phyloP scores from a whole-genome alignment of 2,113 vertebrate genomes.

The Misgurnus mizolepis region DNA sequence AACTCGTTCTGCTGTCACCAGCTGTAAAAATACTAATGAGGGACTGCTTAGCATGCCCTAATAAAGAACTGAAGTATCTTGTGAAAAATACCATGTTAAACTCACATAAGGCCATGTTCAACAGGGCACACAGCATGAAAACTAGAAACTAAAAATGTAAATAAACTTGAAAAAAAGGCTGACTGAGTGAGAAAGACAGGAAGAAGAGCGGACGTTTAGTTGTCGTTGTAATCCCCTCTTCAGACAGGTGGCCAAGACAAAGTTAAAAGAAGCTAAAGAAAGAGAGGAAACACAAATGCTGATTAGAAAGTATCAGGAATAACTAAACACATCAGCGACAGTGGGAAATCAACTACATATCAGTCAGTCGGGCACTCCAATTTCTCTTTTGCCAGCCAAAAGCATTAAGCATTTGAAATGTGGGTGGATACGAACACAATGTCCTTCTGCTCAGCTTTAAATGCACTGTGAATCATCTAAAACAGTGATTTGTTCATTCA shows the following conservation, averaged over 20 bases:
- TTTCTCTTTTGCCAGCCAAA: slow-evolving; percentile 27
- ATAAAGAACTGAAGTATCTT: slow-evolving; percentile 39
- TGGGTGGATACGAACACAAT: slow-evolving; percentile 15
- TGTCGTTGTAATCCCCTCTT: slow-evolving; percentile 93
- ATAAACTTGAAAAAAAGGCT: slow-evolving; percentile 54
- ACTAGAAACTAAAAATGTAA: slow-evolving; percentile 23
- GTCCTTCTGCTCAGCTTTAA: slow-evolving; percentile 4
- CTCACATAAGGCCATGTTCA: slow-evolving; percentile 71
- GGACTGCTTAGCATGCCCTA: slow-evolving; percentile 57
- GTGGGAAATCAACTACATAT: slow-evolving; percentile 12
- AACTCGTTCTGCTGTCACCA: slow-evolving; percentile 51
- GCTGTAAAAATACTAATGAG: slow-evolving; percentile 62
- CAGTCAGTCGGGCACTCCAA: background rate
- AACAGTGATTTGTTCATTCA: background rate
- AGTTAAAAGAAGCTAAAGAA: slow-evolving; percentile 97
- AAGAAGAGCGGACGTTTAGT: slow-evolving; percentile 80
- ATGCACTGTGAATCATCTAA: background rate
- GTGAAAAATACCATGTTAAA: slow-evolving; percentile 72
- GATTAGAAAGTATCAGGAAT: slow-evolving; percentile 67
- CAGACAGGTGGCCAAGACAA: slow-evolving; percentile 87
- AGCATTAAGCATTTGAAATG: slow-evolving; percentile 7
- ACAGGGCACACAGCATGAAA: slow-evolving; percentile 63
- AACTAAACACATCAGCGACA: slow-evolving; percentile 38
- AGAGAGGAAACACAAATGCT: slow-evolving; percentile 72
- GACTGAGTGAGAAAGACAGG: slow-evolving; percentile 64